Base-by-base conservation (phyloP, 2,888 invertebrate genomes). In the Hesperia comma region DNA sequence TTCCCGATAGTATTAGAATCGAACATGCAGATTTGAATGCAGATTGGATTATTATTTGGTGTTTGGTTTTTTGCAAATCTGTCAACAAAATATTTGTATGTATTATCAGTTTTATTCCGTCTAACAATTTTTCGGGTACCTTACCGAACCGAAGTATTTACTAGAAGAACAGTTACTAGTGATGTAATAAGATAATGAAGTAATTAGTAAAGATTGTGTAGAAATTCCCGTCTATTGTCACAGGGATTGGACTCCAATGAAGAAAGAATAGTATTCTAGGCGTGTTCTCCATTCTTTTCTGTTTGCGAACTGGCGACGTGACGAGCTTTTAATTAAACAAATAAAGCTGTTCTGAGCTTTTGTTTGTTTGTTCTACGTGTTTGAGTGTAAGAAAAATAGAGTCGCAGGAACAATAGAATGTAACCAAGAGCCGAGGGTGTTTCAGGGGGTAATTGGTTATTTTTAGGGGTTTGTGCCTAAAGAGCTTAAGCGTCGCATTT, bases 321-420 rank as follows among this genome's bases (percentile, higher is more conserved):
- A 58, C 63, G 51, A 58, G 57, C 63, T 64, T 64, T 64, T 64
- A 64, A 64, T 64, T 64, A 64, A 64, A 64, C 57, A 64, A 64
- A 64, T 64, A 64, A 64, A 64, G 63, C 63, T 64, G 57, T 64
- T 64, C 51, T 40, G 51, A 51, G 57, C 63, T 64, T 64, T 64
- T 64, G 63, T 64, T 64, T 37, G 63, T 63, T 63, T 63, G 33
- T 53, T 58, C 63, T 64, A 15, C 57, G 51, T 64, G 57, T 64
- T 64, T 64, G 57, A 64, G 63, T 51, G 57, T 26, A 64, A 57
- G 63, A 64, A 64, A 64, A 64, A 64, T 64, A 58, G 51, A 64
- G 49, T 40, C 21, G 51, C 60, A 49, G 33, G 46, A 60, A 60
- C 60, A 60, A 60, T 60, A 33, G 60, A 26, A 60, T 32, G 46